A percentile compares a stretch with the other conserved stretches of the same genome.
phyloP scores from a whole-genome alignment of 23 tunicate species.

The Diplosoma virens region DNA sequence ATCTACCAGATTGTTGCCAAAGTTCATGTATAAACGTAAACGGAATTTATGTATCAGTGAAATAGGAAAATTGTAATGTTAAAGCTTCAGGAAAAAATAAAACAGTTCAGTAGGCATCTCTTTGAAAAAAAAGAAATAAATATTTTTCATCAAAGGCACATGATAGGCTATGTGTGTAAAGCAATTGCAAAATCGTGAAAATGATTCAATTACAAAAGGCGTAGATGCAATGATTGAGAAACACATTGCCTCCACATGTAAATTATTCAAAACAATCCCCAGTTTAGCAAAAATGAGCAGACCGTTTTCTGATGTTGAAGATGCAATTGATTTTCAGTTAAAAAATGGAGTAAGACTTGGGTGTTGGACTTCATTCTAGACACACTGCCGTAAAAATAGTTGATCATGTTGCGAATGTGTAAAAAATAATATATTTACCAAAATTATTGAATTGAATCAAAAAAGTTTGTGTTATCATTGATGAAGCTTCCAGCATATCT shows the following conservation, averaged over 20 bases:
- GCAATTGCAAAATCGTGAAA: slow-evolving; percentile 15
- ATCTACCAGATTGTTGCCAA: slow-evolving; percentile 51
- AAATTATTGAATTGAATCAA: slow-evolving; percentile 32
- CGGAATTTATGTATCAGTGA: neutral
- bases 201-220: neutral
- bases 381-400: slow-evolving; percentile 44
- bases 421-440: slow-evolving; percentile 19
- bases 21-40: neutral
- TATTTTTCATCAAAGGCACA: slow-evolving; percentile 1
- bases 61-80: slow-evolving; percentile 29
- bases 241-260: slow-evolving; percentile 23
- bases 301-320: too few relatives aligned
- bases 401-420: slow-evolving; percentile 38
- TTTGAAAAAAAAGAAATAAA: slow-evolving; percentile 9
- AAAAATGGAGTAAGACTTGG: slow-evolving; percentile 42
- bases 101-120: neutral
- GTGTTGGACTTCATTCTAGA: slow-evolving; percentile 32
- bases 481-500: too few relatives aligned
- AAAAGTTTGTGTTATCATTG: too few relatives aligned
- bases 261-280: slow-evolving; percentile 50
- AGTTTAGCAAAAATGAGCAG: slow-evolving; percentile 30
- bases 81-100: slow-evolving; percentile 26
- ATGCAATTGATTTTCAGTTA: slow-evolving; percentile 28
- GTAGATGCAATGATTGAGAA: too few relatives aligned
- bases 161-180: neutral